A percentile compares a stretch with the other conserved stretches of the same genome.
Evolutionary conservation across 2,797 vertebrate genomes (phyloP).

Genomic region (Clarias platycephalus): DNA sequence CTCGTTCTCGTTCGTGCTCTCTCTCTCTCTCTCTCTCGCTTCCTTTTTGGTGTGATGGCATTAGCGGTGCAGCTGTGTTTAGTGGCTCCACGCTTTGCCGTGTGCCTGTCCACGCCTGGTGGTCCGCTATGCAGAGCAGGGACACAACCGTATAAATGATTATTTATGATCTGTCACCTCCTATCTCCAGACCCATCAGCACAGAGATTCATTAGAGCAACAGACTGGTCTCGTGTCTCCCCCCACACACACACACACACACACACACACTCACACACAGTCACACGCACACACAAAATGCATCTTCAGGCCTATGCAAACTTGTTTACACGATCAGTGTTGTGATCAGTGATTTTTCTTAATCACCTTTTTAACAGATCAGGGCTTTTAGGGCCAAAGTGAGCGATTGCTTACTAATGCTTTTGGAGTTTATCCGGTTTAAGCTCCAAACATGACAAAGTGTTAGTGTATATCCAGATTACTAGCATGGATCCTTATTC

Average conservation of each 20-base stretch:
- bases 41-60: conserved; percentile 69
- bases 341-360: conserved; percentile 51
- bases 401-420: conserved; percentile 41
- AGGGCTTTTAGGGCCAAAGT: conserved; percentile 38
- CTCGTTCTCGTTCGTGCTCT: conserved; percentile 50
- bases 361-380: conserved; percentile 40
- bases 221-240: conserved; percentile 49
- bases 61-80: conserved; percentile 55
- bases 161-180: conserved; percentile 84
- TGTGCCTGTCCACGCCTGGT: conserved; percentile 50
- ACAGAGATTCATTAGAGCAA: conserved; percentile 78
- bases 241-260: conserved; percentile 22
- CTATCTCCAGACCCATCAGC: conserved; percentile 77
- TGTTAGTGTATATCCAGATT: neutral
- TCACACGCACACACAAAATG: conserved; percentile 31
- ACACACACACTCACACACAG: conserved; percentile 26
- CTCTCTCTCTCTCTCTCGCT: conserved; percentile 62
- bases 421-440: neutral
- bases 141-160: conserved; percentile 78
- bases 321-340: conserved; percentile 51
- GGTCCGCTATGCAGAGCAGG: conserved; percentile 72
- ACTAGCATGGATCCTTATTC: neutral
- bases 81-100: conserved; percentile 25
- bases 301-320: conserved; percentile 48
- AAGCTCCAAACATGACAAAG: neutral